Percentiles rank a stretch among this genome's conserved stretches.
Evolutionary conservation across 1,140 invertebrate species (phyloP).

Genomic region (Achatina immaculata): DNA sequence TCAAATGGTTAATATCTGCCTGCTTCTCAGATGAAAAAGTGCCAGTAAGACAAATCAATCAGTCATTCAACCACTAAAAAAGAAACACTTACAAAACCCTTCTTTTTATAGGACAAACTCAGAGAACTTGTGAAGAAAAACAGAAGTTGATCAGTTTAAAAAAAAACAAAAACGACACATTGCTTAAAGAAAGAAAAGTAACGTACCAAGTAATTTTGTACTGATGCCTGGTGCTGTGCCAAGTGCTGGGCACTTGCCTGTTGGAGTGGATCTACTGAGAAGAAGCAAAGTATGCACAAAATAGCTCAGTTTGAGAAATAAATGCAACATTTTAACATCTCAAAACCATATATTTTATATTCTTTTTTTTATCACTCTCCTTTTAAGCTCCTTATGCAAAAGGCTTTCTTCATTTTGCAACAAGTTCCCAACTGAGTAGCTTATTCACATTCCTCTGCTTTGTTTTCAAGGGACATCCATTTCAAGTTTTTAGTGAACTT

Average conservation of each 20-base stretch:
- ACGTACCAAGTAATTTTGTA: conserved; percentile 56
- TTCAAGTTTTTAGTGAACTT: too few relatives aligned
- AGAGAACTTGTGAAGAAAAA: neutral
- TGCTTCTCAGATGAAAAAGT: too few relatives aligned
- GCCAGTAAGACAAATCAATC: neutral
- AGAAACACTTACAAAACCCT: neutral
- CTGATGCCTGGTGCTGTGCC: conserved; percentile 55
- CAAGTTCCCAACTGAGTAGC: too few relatives aligned
- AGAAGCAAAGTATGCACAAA: neutral
- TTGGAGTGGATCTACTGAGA: conserved; percentile 34
- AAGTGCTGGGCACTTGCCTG: conserved; percentile 50
- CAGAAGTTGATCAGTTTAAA: neutral
- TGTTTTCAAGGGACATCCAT: too few relatives aligned
- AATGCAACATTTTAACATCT: neutral
- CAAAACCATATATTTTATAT: neutral
- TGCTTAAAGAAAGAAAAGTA: neutral
- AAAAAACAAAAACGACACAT: neutral
- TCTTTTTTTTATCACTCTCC: too few relatives aligned
- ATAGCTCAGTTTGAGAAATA: neutral
- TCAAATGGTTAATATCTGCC: too few relatives aligned
- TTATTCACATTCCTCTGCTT: too few relatives aligned
- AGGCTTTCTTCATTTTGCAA: too few relatives aligned
- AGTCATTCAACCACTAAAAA: neutral
- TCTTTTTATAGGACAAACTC: neutral
- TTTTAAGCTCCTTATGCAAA: too few relatives aligned